A percentile compares a stretch with the other conserved stretches of the same genome.
phyloP scores from a whole-genome alignment of 2,113 vertebrate species.

The Leptobrachium leishanense region DNA sequence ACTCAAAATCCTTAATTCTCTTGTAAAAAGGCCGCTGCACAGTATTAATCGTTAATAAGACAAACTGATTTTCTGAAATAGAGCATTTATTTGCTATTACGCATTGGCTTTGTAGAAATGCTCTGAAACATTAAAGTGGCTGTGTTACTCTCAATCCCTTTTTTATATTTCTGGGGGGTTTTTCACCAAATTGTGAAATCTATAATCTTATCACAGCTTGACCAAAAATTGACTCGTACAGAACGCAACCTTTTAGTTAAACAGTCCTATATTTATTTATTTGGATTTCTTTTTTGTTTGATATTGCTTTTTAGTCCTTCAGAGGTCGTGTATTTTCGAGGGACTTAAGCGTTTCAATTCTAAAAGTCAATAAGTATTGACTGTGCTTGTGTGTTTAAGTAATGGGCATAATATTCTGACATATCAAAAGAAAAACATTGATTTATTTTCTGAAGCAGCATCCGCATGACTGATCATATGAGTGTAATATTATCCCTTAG shows the following conservation, averaged over 20 bases:
- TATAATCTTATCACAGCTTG: constrained; percentile 58
- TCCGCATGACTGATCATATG: constrained; percentile 22
- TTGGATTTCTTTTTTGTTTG: constrained; percentile 62
- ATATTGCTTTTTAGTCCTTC: constrained; percentile 60
- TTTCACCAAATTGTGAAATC: constrained; percentile 11
- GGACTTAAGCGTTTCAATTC: constrained; percentile 61
- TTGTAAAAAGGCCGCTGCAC: too few relatives aligned
- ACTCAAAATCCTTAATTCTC: too few relatives aligned
- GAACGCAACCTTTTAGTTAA: constrained; percentile 66
- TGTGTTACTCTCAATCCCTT: constrained; percentile 13
- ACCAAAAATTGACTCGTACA: constrained; percentile 57
- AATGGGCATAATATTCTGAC: constrained; percentile 39
- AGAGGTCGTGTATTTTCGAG: constrained; percentile 64
- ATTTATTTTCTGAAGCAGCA: constrained; percentile 37
- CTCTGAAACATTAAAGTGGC: not conserved
- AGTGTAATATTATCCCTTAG: constrained; percentile 29
- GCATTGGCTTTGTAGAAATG: not conserved
- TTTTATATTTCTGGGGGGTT: constrained; percentile 1
- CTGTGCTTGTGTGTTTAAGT: constrained; percentile 40
- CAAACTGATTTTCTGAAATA: too few relatives aligned
- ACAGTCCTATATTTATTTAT: constrained; percentile 47
- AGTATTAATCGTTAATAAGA: too few relatives aligned
- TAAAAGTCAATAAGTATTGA: constrained; percentile 63
- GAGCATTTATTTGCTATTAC: not conserved
- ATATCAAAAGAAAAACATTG: constrained; percentile 43